Evolutionary conservation across 2,888 invertebrate species (phyloP), one percentile per base, ranked within the genome.

Genomic region (Latrodectus hesperus): DNA sequence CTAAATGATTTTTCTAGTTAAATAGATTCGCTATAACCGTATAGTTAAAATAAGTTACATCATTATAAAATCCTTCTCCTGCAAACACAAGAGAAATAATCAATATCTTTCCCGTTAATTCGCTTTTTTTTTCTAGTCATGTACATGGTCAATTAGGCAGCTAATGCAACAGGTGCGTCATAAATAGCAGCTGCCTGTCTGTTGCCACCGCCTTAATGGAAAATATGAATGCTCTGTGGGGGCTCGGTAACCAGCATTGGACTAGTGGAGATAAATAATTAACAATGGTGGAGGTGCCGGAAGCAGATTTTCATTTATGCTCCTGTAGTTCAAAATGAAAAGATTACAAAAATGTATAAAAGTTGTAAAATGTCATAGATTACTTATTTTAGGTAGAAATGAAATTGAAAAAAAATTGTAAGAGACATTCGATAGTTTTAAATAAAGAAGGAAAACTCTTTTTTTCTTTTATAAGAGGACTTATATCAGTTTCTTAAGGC

Each of bases 151-250:
- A 60, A 60, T 60, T 60, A 60, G 60, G 60, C 12, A 60, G 60
- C 60, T 60, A 60, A 16, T n/a, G 60, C 60, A 60, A 60, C 60
- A 60, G 60, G 60, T 60, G 60, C 12, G 60, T 60, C 12, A 60
- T 60, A 60, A 60, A 60, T 60, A 60, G 60, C 60, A 60, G 60
- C 60, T 60, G 60, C n/a, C 60, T 12, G 16, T 16, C 14, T 60
- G 60, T 60, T 60, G 60, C 60, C 60, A 60, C 60, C 60, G 60
- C 60, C 60, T n/a, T 60, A 60, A 60, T 60, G 60, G n/a, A 60
- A 60, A 60, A 60, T 6, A 60, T 12, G 60, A n/a, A 60, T 16
- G n/a, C 4, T 10, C 14, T n/a, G n/a, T 60, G 12, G 4, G 38
- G 38, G 60, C n/a, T 16, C n/a, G 60, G n/a, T 60, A 60, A 60